These are phyloP conservation scores for Ophion ellenae DNA, from an alignment of 2,888 invertebrate genomes.

Conservation along the genomic window DNA sequence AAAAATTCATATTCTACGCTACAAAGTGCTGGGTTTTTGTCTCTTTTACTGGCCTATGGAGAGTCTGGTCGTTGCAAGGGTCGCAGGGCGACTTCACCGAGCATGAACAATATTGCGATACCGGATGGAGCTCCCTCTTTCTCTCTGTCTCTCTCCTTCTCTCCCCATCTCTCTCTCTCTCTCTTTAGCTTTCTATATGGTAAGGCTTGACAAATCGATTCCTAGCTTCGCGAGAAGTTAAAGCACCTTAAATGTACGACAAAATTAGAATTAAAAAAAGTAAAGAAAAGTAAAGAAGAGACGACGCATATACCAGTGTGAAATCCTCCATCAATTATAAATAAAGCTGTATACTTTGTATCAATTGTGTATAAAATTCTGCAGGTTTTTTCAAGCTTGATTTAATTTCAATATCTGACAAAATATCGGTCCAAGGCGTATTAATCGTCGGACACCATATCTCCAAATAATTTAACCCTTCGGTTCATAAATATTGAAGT, in stretches of 20 bases:
- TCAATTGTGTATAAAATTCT: conserved; percentile 22
- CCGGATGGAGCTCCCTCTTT: conserved; percentile 17
- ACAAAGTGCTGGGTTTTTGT: too few relatives aligned
- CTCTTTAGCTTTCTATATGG: not conserved
- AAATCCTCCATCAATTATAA: not conserved
- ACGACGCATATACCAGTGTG: not conserved
- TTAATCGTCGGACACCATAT: not conserved
- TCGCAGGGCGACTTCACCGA: conserved; percentile 38
- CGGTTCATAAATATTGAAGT: too few relatives aligned
- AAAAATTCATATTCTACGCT: too few relatives aligned
- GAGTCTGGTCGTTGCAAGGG: conserved; percentile 8
- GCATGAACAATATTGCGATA: conserved; percentile 49
- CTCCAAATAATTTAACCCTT: not conserved
- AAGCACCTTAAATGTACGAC: not conserved
- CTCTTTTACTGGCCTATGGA: too few relatives aligned
- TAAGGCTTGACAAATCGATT: conserved; percentile 60
- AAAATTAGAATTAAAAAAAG: conserved; percentile 16
- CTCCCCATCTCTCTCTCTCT: not conserved
- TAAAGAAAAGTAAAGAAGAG: not conserved
- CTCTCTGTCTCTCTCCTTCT: not conserved
- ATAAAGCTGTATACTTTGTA: not conserved
- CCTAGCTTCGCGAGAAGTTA: conserved; percentile 41
- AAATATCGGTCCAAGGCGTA: not conserved
- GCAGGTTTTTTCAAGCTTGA: not conserved
- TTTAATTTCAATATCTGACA: not conserved